Evolutionary conservation across 2,888 invertebrate species (phyloP).

Genomic region (Leucophenga maculata): DNA sequence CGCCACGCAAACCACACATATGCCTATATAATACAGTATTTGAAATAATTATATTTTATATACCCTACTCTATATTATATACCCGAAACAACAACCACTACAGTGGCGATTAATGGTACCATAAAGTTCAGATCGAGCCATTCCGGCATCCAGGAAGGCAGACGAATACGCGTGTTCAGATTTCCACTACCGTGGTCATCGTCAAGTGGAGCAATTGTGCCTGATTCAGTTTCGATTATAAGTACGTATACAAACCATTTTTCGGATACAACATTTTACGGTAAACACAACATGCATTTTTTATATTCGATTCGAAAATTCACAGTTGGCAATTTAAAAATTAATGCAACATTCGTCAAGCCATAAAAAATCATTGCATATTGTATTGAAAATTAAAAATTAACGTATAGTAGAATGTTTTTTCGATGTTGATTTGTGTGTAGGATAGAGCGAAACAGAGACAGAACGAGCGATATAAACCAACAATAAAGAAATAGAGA

Average conservation of each 20-base stretch:
- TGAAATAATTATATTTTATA: too few species aligned
- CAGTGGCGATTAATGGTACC: conserved; percentile 90
- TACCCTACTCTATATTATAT: too few species aligned
- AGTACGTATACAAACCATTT: conserved; percentile 43
- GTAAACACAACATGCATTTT: conserved; percentile 6
- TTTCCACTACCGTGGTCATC: conserved; percentile 73
- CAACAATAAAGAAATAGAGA: conserved; percentile 43
- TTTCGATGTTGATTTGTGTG: conserved; percentile 23
- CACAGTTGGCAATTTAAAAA: background rate
- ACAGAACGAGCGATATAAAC: conserved; percentile 36
- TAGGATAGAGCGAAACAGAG: conserved; percentile 44
- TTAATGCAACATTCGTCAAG: background rate
- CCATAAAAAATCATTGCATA: background rate
- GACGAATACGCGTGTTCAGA: conserved; percentile 73
- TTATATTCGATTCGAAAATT: conserved; percentile 28
- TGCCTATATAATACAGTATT: conserved; percentile 50
- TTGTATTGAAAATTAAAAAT: background rate
- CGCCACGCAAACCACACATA: conserved; percentile 92
- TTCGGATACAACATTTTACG: background rate
- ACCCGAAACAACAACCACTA: conserved; percentile 91
- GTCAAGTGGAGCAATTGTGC: conserved; percentile 85
- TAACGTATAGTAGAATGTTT: background rate
- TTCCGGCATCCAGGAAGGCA: conserved; percentile 84
- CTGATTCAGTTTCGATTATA: conserved; percentile 70
- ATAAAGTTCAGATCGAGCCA: conserved; percentile 93